Percentiles rank a stretch among this genome's conserved stretches.
These are phyloP conservation scores for Machimus atricapillus DNA, from an alignment of 2,888 invertebrate genomes.

Conservation along the genomic window DNA sequence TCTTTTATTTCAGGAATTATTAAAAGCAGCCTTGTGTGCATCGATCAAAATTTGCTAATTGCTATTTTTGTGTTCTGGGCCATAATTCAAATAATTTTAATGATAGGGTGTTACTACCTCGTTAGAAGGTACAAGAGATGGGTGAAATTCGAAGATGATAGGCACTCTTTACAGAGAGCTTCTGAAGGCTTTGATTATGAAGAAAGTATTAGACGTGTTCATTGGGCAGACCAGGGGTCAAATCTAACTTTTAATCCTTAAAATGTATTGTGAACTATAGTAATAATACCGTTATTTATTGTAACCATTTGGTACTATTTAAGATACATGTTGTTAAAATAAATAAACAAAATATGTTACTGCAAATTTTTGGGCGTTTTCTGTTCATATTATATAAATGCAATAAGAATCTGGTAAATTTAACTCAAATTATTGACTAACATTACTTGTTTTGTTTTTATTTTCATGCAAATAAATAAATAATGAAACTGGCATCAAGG, in stretches of 20 bases:
- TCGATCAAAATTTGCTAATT: constrained; percentile 71
- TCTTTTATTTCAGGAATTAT: constrained; percentile 39
- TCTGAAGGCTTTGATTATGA: constrained; percentile 72
- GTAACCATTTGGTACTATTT: background rate
- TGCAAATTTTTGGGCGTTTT: background rate
- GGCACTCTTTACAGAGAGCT: constrained; percentile 62
- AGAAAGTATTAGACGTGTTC: constrained; percentile 70
- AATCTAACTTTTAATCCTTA: background rate
- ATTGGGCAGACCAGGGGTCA: constrained; percentile 70
- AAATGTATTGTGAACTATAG: background rate
- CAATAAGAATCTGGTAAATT: too few species aligned
- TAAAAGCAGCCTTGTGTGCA: constrained; percentile 64
- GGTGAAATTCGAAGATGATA: constrained; percentile 63
- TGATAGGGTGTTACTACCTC: constrained; percentile 65
- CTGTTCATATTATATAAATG: background rate
- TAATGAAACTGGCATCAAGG: too few species aligned
- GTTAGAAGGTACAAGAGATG: constrained; percentile 66
- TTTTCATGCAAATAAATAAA: too few species aligned
- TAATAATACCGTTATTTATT: background rate
- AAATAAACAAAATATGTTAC: background rate
- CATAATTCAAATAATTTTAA: constrained; percentile 66
- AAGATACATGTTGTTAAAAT: background rate
- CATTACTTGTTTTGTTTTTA: too few species aligned
- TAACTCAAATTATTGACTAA: too few species aligned
- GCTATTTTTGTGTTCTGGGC: constrained; percentile 70